phyloP scores from a whole-genome alignment of 2,888 invertebrate species.

The Hipparchia semele region DNA sequence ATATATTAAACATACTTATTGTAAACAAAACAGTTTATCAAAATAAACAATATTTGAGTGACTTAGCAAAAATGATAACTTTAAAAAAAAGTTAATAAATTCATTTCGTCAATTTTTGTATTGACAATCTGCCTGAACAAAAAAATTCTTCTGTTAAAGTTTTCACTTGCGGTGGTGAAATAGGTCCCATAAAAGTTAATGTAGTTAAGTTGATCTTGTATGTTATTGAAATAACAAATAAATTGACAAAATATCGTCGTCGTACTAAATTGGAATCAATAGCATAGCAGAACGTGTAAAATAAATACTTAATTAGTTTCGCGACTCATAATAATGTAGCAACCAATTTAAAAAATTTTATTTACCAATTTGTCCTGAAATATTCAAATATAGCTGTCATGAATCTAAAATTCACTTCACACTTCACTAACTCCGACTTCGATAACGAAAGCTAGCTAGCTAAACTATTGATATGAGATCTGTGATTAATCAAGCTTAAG shows the following conservation, averaged over 20 bases:
- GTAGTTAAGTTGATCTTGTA: too few species aligned
- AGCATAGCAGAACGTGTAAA: too few species aligned
- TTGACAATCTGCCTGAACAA: too few species aligned
- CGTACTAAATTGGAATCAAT: too few species aligned
- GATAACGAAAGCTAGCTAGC: not conserved
- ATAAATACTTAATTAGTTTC: too few species aligned
- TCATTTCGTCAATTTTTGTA: too few species aligned
- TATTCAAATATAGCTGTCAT: constrained; percentile 37
- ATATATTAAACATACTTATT: not conserved
- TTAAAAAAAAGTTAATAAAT: not conserved
- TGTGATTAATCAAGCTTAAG: constrained; percentile 38
- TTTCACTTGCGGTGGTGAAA: too few species aligned
- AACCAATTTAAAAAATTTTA: not conserved
- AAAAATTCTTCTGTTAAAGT: too few species aligned
- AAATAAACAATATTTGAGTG: not conserved
- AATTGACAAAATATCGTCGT: too few species aligned
- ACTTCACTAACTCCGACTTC: constrained; percentile 38
- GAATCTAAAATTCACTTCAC: constrained; percentile 39
- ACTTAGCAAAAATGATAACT: not conserved
- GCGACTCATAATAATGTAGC: not conserved
- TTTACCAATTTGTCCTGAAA: constrained; percentile 38
- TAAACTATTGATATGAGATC: not conserved
- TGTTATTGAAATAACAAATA: too few species aligned
- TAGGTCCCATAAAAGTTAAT: too few species aligned
- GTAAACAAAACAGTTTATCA: not conserved